A percentile compares a stretch with the other conserved stretches of the same genome.
Evolutionary conservation across 2,113 vertebrate species (phyloP).

Genomic region (Orthonyx spaldingii): DNA sequence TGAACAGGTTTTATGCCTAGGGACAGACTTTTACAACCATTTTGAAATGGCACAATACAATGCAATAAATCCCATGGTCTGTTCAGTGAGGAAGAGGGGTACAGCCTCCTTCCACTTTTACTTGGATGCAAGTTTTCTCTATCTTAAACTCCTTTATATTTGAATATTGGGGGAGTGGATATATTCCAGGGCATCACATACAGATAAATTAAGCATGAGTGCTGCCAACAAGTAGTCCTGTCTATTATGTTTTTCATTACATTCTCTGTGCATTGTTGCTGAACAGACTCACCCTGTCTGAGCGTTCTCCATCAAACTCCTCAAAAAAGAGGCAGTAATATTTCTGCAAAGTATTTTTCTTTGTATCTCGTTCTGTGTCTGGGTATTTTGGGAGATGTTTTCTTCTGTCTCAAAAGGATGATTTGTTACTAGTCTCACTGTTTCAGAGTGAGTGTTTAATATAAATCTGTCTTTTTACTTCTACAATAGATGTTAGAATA

Average conservation of each 20-base stretch:
- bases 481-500: not conserved
- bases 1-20: slow-evolving; percentile 14
- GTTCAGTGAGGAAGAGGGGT: not conserved
- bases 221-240: not conserved
- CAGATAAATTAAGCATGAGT: not conserved
- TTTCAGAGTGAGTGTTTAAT: slow-evolving; percentile 11
- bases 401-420: not conserved
- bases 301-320: not conserved
- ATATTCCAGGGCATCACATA: not conserved
- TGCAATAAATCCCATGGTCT: not conserved
- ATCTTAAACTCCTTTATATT: not conserved
- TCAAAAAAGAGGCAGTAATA: not conserved
- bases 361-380: not conserved
- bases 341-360: not conserved
- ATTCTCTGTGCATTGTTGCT: not conserved
- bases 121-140: not conserved
- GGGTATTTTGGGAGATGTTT: not conserved
- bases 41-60: slow-evolving; percentile 11
- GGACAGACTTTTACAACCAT: slow-evolving; percentile 7
- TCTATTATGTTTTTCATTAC: not conserved
- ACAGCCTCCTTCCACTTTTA: not conserved
- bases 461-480: slow-evolving; percentile 5
- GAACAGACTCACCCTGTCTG: not conserved
- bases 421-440: not conserved
- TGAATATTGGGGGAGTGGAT: not conserved